Conservation (phyloP, 2,113 vertebrate species). For the Desmodus rotundus region DNA sequence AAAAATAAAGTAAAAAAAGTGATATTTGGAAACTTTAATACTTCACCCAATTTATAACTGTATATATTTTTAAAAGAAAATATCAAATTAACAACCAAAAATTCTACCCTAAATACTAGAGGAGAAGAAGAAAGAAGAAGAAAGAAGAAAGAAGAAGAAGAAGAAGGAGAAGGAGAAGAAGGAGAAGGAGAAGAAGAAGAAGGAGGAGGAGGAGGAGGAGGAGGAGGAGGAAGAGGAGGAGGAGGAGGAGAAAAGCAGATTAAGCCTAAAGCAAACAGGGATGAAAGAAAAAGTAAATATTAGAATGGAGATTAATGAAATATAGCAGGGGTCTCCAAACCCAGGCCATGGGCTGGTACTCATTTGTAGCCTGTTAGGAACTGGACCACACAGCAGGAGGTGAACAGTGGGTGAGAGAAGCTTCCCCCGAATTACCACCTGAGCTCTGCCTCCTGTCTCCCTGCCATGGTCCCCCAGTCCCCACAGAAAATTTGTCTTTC, state of each 20-base stretch:
- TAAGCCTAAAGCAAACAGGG: background rate
- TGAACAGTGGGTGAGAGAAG: too few relatives aligned
- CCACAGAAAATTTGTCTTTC: too few relatives aligned
- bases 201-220: too few relatives aligned
- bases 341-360: too few relatives aligned
- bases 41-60: background rate
- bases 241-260: background rate
- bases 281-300: background rate
- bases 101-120: background rate
- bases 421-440: too few relatives aligned
- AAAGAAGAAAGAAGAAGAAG: background rate
- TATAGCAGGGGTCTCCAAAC: background rate
- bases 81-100: background rate
- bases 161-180: background rate
- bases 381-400: too few relatives aligned
- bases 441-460: too few relatives aligned
- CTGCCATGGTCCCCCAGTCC: too few relatives aligned
- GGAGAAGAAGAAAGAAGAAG: background rate
- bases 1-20: too few relatives aligned
- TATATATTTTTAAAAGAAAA: background rate
- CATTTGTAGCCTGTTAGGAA: too few relatives aligned
- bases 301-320: background rate
- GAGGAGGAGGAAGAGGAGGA: too few relatives aligned
- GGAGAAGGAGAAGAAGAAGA: background rate
- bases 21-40: background rate